Conservation (phyloP, 2,888 invertebrate species). For the Phasia obesa region DNA sequence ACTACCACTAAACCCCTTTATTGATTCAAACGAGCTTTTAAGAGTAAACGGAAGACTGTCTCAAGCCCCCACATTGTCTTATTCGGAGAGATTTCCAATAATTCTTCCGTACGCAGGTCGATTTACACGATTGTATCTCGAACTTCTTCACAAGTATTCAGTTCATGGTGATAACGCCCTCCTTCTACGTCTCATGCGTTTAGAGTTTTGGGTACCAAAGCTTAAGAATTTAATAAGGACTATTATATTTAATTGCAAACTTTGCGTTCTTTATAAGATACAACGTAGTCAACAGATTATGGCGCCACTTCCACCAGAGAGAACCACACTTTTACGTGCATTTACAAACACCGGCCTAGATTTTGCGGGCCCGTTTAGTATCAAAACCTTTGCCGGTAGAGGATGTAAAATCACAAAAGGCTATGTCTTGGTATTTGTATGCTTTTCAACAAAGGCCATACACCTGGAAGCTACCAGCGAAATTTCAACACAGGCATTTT, state of each 20-base stretch:
- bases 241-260: neutral
- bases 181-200: constrained; percentile 5
- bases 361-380: neutral
- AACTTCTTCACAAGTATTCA: constrained; percentile 9
- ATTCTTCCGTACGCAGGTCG: neutral
- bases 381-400: too few relatives aligned
- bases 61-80: too few relatives aligned
- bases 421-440: too few relatives aligned
- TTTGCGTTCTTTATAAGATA: neutral
- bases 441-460: too few relatives aligned
- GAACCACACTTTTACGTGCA: neutral
- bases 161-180: constrained; percentile 9
- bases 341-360: neutral
- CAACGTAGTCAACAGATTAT: constrained; percentile 8
- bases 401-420: too few relatives aligned
- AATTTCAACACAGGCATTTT: too few relatives aligned
- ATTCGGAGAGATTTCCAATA: neutral
- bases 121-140: neutral
- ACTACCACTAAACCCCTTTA: neutral
- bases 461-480: too few relatives aligned
- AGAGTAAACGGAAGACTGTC: too few relatives aligned
- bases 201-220: neutral
- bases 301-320: neutral
- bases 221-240: neutral
- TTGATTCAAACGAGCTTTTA: neutral